A percentile compares a stretch with the other conserved stretches of the same genome.
Evolutionary conservation across 2,113 vertebrate genomes (phyloP).

Genomic region (Pseudonaja textilis): DNA sequence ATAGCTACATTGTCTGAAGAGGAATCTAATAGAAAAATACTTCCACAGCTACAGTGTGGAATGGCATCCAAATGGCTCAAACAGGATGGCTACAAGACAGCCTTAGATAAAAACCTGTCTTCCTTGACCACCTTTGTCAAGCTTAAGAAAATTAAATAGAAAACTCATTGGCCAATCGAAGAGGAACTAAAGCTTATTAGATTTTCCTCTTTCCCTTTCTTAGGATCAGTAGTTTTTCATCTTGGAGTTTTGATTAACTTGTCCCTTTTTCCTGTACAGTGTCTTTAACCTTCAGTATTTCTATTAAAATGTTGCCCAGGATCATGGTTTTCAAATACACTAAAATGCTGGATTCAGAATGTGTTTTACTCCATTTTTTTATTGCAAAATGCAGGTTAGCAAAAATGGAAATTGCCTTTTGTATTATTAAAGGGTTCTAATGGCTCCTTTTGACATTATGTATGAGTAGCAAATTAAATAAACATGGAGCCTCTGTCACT

Average conservation of each 20-base stretch:
- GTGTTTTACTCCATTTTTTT: not conserved
- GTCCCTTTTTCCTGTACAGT: not conserved
- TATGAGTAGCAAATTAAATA: not conserved
- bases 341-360: not conserved
- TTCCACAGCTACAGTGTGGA: slow-evolving; percentile 17
- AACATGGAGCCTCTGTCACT: not conserved
- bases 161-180: slow-evolving; percentile 37
- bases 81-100: not conserved
- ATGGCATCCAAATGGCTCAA: slow-evolving; percentile 16
- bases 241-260: slow-evolving; percentile 42
- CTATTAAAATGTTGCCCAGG: slow-evolving; percentile 34
- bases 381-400: not conserved
- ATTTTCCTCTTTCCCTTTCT: not conserved
- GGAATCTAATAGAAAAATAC: not conserved
- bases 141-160: slow-evolving; percentile 52
- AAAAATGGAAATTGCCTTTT: not conserved
- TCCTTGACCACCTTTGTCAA: slow-evolving; percentile 48
- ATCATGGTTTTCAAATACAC: not conserved
- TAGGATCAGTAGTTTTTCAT: slow-evolving; percentile 51
- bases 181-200: slow-evolving; percentile 34
- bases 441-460: not conserved
- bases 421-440: not conserved
- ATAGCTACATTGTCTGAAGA: not conserved
- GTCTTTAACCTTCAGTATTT: not conserved
- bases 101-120: slow-evolving; percentile 43